Conservation (phyloP, 2,888 invertebrate genomes). For the Hermaeophaga mercurialis region DNA sequence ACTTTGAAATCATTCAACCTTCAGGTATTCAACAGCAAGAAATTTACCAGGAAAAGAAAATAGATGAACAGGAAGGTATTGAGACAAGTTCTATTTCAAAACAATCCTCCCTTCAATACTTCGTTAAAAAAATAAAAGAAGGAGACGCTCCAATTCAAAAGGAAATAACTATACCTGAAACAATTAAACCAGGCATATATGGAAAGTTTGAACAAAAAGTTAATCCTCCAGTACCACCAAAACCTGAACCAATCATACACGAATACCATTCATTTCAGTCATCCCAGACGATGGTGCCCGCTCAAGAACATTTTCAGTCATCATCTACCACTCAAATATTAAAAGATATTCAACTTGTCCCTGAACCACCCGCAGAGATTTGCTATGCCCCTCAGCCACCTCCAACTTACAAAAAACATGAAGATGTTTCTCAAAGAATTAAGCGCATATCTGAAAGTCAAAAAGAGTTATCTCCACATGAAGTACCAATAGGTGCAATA, state of each 20-base stretch:
- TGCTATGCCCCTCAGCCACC: conserved; percentile 63
- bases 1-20: conserved; percentile 43
- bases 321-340: conserved; percentile 43
- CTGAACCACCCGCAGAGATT: conserved; percentile 74
- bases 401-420: conserved; percentile 52
- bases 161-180: conserved; percentile 52
- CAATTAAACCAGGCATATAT: conserved; percentile 54
- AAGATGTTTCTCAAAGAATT: conserved; percentile 64
- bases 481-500: conserved; percentile 40
- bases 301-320: conserved; percentile 33
- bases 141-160: conserved; percentile 55
- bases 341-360: conserved; percentile 63
- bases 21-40: conserved; percentile 30
- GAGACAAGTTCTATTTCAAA: conserved; percentile 67
- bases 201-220: conserved; percentile 55
- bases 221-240: conserved; percentile 43
- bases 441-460: conserved; percentile 66
- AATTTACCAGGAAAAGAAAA: conserved; percentile 42
- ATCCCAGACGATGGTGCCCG: conserved; percentile 25
- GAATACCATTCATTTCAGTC: conserved; percentile 41
- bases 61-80: conserved; percentile 52
- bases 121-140: conserved; percentile 67
- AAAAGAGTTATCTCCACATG: conserved; percentile 55
- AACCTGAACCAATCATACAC: conserved; percentile 38
- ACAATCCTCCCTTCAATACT: conserved; percentile 69